phyloP scores from a whole-genome alignment of 2,888 invertebrate species.

The Acanthoscelides obtectus region DNA sequence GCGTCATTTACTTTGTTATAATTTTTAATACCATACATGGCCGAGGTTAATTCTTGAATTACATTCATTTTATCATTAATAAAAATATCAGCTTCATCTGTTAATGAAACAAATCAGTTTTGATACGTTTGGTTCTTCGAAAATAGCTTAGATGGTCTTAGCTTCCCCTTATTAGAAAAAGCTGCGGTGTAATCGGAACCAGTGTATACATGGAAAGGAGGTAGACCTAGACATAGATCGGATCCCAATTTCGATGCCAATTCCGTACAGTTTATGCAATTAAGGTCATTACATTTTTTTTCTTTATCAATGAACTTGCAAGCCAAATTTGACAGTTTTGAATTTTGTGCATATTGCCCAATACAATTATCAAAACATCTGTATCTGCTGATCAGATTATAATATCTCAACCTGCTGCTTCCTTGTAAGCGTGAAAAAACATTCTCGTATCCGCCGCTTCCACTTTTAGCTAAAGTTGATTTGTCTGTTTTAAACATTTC shows the following conservation, averaged over 20 bases:
- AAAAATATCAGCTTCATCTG: constrained; percentile 6
- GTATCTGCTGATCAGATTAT: constrained; percentile 14
- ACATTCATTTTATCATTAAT: constrained; percentile 1
- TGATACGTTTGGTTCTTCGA: constrained; percentile 29
- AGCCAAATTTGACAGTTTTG: constrained; percentile 25
- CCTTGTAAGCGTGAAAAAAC: constrained; percentile 21
- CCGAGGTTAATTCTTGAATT: too few relatives aligned
- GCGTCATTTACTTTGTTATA: too few relatives aligned
- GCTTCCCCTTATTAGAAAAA: constrained; percentile 33
- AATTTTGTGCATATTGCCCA: constrained; percentile 30
- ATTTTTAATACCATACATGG: too few relatives aligned
- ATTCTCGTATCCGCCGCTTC: constrained; percentile 12
- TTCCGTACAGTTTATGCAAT: constrained; percentile 23
- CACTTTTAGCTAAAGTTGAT: constrained; percentile 13
- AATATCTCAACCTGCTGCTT: constrained; percentile 8
- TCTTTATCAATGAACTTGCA: constrained; percentile 20
- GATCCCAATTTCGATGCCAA: constrained; percentile 22
- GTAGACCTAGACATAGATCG: constrained; percentile 21
- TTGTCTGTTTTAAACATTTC: constrained; percentile 19
- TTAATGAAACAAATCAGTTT: constrained; percentile 8
- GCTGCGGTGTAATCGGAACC: constrained; percentile 23
- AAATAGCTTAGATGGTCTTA: constrained; percentile 29
- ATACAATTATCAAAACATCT: constrained; percentile 28
- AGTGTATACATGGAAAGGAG: constrained; percentile 32
- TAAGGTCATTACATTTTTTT: constrained; percentile 14